Evolutionary conservation across 2,113 vertebrate species (phyloP), one percentile per base, ranked within the genome.

Genomic region (Dermatemys mawii): DNA sequence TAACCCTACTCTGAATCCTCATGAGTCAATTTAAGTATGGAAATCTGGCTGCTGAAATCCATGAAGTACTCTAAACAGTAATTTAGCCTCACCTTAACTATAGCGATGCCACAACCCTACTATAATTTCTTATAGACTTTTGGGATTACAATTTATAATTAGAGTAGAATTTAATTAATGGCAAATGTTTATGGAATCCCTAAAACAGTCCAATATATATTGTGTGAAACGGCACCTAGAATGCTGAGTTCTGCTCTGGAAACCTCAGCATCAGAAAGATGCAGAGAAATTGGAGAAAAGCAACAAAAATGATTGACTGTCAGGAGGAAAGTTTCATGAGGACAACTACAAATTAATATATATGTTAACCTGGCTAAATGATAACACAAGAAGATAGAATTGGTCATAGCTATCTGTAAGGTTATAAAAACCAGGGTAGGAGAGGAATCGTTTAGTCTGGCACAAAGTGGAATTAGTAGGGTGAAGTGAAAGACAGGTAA

Each of bases 91-190:
- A 26, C 22, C 22, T 75, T 75, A 75, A 75, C 24, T 44, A 75
- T 44, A 75, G 11, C 24, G 70, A 26, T 41, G 22, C 38, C 41
- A 75, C 38, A 6, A 12, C 70, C 70, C 22, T 44, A 26, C 38
- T 75, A 44, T 75, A 41, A 73, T 81, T 70, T 90, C 94, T 93
- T 88, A 96, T 86, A 94, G 84, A 78, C 63, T 70, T 27, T 67
- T 38, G 90, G 81, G 32, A 49, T 78, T 94, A 90, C 85, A 89
- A 78, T 89, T 91, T 84, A 19, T 87, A 6, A 86, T 87, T 93
- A 81, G 50, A 35, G 32, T 55, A 21, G 41, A 27, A 81, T 54
- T 85, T 91, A 83, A 91, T 86, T 91, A 73, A 86, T 49, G 50
- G 78, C 81, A 84, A 84, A 41, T 48, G 22, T 82, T 82, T 81